A percentile compares a stretch with the other conserved stretches of the same genome.
Conservation (phyloP, 2,888 invertebrate species). For the Agrotis ipsilon region DNA sequence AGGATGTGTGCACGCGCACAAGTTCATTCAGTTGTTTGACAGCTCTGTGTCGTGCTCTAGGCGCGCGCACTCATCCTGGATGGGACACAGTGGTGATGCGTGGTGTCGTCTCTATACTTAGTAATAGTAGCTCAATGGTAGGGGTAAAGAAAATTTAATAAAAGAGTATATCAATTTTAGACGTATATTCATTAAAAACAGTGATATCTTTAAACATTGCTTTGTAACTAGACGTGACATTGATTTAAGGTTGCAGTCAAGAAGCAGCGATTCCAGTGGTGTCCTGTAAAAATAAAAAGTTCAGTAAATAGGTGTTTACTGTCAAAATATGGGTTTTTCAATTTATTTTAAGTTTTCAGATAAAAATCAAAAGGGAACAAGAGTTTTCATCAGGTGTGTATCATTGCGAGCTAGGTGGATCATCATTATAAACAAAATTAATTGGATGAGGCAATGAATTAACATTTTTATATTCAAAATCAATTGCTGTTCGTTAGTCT, state of each 20-base stretch:
- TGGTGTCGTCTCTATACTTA: too few species aligned
- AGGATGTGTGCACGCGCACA: too few species aligned
- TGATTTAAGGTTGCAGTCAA: not conserved
- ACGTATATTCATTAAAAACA: constrained; percentile 18
- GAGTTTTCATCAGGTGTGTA: constrained; percentile 90
- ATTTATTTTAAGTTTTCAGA: constrained; percentile 69
- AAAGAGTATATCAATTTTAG: constrained; percentile 13
- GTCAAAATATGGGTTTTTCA: not conserved
- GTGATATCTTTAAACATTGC: not conserved
- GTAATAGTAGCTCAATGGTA: too few species aligned
- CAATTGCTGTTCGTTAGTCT: too few species aligned
- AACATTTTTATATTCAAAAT: too few species aligned
- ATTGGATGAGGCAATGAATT: not conserved
- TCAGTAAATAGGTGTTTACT: not conserved
- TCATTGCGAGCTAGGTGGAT: constrained; percentile 92
- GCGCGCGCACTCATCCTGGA: too few species aligned
- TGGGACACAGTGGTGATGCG: too few species aligned
- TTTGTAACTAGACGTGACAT: not conserved
- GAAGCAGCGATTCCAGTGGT: too few species aligned
- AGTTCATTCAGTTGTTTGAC: too few species aligned
- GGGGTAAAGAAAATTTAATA: not conserved
- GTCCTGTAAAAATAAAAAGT: constrained; percentile 11
- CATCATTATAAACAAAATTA: constrained; percentile 82
- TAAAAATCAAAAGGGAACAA: constrained; percentile 91
- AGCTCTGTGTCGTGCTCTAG: too few species aligned